Evolutionary conservation across 2,888 invertebrate genomes (phyloP).

Genomic region (Drosophila recens): DNA sequence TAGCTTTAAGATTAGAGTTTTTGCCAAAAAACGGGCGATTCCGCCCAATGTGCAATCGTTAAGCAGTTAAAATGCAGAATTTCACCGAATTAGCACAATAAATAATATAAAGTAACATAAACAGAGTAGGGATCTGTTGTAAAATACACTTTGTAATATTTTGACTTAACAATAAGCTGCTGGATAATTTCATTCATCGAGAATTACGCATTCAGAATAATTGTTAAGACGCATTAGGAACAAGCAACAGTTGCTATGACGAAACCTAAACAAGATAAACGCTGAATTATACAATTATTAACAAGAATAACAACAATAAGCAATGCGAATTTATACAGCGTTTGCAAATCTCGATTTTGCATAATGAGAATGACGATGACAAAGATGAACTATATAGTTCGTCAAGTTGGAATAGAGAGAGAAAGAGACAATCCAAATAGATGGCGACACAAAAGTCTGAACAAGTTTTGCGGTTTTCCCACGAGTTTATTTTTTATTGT

Average conservation of each 20-base stretch:
- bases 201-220: constrained; percentile 24
- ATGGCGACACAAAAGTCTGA: constrained; percentile 41
- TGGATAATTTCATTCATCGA: constrained; percentile 9
- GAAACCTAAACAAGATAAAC: constrained; percentile 41
- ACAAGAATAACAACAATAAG: constrained; percentile 11
- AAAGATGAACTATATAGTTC: constrained; percentile 23
- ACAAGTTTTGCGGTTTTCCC: constrained; percentile 63
- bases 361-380: constrained; percentile 51
- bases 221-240: constrained; percentile 50
- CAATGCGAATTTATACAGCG: constrained; percentile 26
- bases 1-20: no score
- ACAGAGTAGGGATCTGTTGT: neutral
- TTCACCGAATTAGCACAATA: neutral
- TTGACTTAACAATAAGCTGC: neutral
- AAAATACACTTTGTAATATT: neutral
- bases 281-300: constrained; percentile 41
- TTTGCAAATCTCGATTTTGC: constrained; percentile 50
- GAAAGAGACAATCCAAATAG: constrained; percentile 19
- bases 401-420: constrained; percentile 3
- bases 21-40: no score
- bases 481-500: constrained; percentile 45
- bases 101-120: neutral
- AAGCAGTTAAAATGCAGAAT: neutral
- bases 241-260: constrained; percentile 32
- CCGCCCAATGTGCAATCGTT: no score